Evolutionary conservation across 2,113 vertebrate species (phyloP), one percentile per base, ranked within the genome.

Genomic region (Dasypus novemcinctus): DNA sequence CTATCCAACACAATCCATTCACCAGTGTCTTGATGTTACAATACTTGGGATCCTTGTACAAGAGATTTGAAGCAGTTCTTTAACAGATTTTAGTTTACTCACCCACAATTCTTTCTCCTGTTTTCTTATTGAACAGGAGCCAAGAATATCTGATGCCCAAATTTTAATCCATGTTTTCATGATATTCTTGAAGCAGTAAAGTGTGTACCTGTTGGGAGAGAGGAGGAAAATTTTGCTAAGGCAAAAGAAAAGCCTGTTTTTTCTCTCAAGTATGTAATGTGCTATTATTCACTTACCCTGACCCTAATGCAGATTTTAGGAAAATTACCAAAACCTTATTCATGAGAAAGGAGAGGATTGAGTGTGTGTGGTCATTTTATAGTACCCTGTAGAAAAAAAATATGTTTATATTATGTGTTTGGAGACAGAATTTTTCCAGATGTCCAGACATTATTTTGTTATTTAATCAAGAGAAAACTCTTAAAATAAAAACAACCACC

Each of bases 351-450:
- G 81, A 93, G 74, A 71, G 3, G 31, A 95, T 20, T 76, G 21
- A 76, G 31, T 25, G 15, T 78, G 25, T 81, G 36, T 74, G 76
- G 52, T 5, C 97, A 95, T 93, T 97, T 97, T 94, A 93, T 89
- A 82, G 93, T 49, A 69, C 72, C 94, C 71, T 57, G 1, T 52
- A 92, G 93, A 9, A 87, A 87, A 90, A 96, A 96, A 96, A 84
- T 71, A 66, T 94, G 92, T 95, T 91, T 95, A 66, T 46, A 31
- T 96, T 97, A 95, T 88, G 80, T 91, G 88, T 87, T 91, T 95
- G 66, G 85, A 61, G 92, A 41, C 82, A 97, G 89, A 97, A 94
- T 87, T 95, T 54, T 97, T 97, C 96, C 96, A 98, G 95, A 97
- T 98, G 93, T 96, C 90, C 71, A 96, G 94, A 97, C 79, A 93